phyloP scores from a whole-genome alignment of 2,888 invertebrate species.

The Microchrysa polita region DNA sequence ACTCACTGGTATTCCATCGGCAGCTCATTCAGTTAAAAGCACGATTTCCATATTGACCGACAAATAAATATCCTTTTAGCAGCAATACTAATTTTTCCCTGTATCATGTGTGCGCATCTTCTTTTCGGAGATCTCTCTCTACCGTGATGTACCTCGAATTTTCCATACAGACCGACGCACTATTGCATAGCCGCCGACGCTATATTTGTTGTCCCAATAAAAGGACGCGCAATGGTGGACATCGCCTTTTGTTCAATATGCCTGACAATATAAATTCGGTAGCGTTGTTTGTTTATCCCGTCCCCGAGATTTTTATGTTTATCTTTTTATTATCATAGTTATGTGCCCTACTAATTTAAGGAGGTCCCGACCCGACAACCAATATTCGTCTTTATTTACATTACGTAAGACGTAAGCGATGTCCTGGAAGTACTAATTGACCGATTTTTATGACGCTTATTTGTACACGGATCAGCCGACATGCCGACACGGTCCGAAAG shows the following conservation, averaged over 20 bases:
- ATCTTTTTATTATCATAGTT: conserved; percentile 35
- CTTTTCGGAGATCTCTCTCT: too few species aligned
- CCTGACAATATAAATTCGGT: conserved; percentile 5
- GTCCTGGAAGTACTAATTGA: conserved; percentile 36
- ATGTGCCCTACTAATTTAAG: conserved; percentile 32
- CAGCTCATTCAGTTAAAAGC: neutral
- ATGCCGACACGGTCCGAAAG: too few species aligned
- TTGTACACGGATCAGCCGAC: neutral
- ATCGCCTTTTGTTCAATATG: neutral
- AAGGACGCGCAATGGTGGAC: neutral
- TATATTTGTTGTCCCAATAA: too few species aligned
- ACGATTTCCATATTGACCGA: neutral
- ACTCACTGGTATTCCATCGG: neutral
- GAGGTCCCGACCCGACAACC: neutral
- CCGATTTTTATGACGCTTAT: conserved; percentile 15
- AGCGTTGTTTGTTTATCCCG: conserved; percentile 34
- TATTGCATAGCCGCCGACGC: neutral
- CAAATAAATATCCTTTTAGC: neutral
- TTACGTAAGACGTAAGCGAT: conserved; percentile 7
- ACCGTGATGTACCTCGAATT: neutral
- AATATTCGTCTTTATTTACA: neutral
- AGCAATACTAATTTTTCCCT: neutral
- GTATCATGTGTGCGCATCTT: too few species aligned
- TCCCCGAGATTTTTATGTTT: conserved; percentile 37
- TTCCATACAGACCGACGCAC: neutral